Base-by-base conservation (phyloP, 2,888 invertebrate genomes). In the Cylloceria caligata region DNA sequence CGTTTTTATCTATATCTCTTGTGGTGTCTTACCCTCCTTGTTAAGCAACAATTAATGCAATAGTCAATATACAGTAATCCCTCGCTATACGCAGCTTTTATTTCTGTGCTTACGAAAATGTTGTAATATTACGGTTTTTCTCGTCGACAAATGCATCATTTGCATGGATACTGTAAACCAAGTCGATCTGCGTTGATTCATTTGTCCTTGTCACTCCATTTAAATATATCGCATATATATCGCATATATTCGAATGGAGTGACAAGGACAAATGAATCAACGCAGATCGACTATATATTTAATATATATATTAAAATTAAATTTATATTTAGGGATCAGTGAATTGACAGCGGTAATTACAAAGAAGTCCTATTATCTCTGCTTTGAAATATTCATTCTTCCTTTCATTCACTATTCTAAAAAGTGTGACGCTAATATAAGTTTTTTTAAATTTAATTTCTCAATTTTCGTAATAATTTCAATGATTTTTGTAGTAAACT, bases 1-100 rank as follows among this genome's bases (percentile, higher is more conserved):
- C 34, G 2, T 60, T 60, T 34, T 2, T 60, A 60, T 60, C 57
- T 60, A 34, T 60, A 34, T 34, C 7, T 60, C 60, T 9, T 19
- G 36, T 11, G 60, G 16, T 60, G 34, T 34, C 19, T 60, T 19
- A 19, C 34, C 34, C 60, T 19, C 30, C n/a, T 30, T 16, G 4
- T 27, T 57, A 16, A 57, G 57, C 57, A 57, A 57, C 57, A 16
- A 55, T 55, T 11, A 0, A 11, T 24, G 13, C 52, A 1, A 24
- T n/a, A n/a, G n/a, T 11, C 49, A 24, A 49, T 49, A 11, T 52
- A 24, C 52, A 24, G 24, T 24, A 52, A n/a, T 11, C 9, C 2
- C 24, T 11, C 11, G 24, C 24, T 21, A 24, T 21, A 21, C 24
- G 52, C 13, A 0, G 11, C 24, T 11, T n/a, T 42, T 42, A 9